These are phyloP conservation scores for Agrenia bidenticulata DNA, from an alignment of 2,888 invertebrate genomes.

Conservation along the genomic window DNA sequence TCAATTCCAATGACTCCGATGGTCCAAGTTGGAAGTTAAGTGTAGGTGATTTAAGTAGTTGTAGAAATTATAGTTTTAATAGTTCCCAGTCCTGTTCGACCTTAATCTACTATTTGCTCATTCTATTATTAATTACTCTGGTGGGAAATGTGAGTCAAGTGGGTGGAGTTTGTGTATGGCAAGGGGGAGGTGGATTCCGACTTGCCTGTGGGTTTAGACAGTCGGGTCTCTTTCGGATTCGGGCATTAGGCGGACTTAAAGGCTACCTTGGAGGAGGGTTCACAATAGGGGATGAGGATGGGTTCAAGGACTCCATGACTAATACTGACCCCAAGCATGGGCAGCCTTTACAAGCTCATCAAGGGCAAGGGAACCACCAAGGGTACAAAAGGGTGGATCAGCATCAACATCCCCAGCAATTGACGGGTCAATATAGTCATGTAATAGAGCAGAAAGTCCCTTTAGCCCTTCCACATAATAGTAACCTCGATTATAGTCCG, in stretches of 20 bases:
- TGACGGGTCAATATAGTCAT: background rate
- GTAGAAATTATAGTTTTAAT: too few relatives aligned
- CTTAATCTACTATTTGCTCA: too few relatives aligned
- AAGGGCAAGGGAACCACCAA: conserved; percentile 10
- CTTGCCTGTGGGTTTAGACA: conserved; percentile 92
- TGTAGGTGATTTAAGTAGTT: too few relatives aligned
- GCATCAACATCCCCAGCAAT: background rate
- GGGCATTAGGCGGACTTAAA: conserved; percentile 86
- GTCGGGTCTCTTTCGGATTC: conserved; percentile 82
- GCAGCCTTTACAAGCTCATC: conserved; percentile 17
- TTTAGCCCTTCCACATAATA: background rate
- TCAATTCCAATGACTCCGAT: too few relatives aligned
- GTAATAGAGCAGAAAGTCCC: background rate
- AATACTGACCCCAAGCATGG: conserved; percentile 69
- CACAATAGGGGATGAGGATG: conserved; percentile 81
- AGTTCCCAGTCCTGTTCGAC: too few relatives aligned
- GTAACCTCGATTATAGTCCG: background rate
- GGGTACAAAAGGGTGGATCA: background rate
- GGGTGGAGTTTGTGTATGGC: conserved; percentile 50
- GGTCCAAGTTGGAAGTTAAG: too few relatives aligned
- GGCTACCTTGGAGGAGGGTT: conserved; percentile 65
- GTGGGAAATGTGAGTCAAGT: conserved; percentile 22
- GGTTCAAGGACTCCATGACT: conserved; percentile 78
- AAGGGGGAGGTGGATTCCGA: conserved; percentile 66
- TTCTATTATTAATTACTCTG: background rate